A percentile compares a stretch with the other conserved stretches of the same genome.
These are phyloP conservation scores for Carcinoscorpius rotundicauda DNA, from an alignment of 1,140 invertebrate species.

Conservation along the genomic window DNA sequence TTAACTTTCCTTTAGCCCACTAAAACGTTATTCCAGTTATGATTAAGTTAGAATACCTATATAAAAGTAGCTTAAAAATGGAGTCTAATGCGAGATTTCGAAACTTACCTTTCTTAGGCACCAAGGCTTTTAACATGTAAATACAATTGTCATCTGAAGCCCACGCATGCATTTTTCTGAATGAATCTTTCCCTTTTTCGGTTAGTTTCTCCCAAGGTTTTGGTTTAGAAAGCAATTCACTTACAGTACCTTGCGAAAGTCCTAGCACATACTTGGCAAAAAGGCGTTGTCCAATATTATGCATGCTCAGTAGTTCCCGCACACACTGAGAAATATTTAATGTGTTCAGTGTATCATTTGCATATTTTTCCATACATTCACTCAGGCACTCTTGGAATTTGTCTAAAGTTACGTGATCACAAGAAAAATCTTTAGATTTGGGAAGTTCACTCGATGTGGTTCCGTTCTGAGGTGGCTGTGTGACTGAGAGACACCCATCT, in stretches of 20 bases:
- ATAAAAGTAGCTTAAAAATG: no score
- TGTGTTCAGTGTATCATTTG: constrained; percentile 85
- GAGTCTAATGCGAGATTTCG: neutral
- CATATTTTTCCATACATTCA: constrained; percentile 87
- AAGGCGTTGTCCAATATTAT: constrained; percentile 95
- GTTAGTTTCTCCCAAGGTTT: constrained; percentile 99
- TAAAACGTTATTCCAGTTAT: no score
- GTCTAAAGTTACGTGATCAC: constrained; percentile 35
- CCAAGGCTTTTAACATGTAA: constrained; percentile 89
- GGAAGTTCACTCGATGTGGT: neutral
- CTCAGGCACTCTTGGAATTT: constrained; percentile 83
- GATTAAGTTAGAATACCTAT: no score
- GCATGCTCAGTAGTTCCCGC: constrained; percentile 86
- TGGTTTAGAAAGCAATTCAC: constrained; percentile 94
- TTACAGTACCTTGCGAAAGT: constrained; percentile 92
- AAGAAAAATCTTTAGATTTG: neutral
- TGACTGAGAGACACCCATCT: constrained; percentile 8
- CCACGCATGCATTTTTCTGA: constrained; percentile 99
- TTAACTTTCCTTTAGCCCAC: no score
- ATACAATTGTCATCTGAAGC: constrained; percentile 94
- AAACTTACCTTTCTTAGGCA: constrained; percentile 87
- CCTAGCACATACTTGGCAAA: constrained; percentile 98
- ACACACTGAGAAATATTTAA: constrained; percentile 70
- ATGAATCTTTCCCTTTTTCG: constrained; percentile 96
- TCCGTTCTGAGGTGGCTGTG: no score